Percentiles rank a stretch among this genome's conserved stretches.
Evolutionary conservation across 2,113 vertebrate species (phyloP).

Genomic region (Ginglymostoma cirratum): DNA sequence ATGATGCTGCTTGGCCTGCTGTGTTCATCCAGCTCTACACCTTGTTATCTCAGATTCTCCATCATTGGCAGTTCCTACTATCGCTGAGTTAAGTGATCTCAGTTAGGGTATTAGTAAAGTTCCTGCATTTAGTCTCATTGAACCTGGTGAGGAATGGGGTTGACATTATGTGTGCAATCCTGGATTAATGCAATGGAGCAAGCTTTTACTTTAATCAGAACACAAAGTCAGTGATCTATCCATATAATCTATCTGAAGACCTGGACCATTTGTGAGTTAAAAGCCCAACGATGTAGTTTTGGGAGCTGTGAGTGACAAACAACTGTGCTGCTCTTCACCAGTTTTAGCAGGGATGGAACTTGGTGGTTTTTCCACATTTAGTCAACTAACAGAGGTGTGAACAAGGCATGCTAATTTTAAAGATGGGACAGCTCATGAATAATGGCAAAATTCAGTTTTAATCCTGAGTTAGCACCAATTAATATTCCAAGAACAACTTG

Average conservation of each 20-base stretch:
- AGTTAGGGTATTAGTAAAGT: background rate
- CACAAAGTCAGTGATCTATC: background rate
- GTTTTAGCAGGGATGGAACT: background rate
- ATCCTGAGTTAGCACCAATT: background rate
- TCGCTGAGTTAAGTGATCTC: background rate
- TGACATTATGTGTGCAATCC: background rate
- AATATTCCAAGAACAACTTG: background rate
- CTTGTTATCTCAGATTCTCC: no score
- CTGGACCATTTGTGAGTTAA: background rate
- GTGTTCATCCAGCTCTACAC: no score
- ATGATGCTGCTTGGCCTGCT: no score
- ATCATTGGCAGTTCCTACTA: no score
- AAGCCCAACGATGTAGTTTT: background rate
- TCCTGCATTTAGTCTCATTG: background rate
- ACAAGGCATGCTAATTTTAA: background rate
- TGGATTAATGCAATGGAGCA: background rate
- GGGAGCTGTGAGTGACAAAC: background rate
- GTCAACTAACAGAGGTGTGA: background rate
- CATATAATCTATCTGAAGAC: background rate
- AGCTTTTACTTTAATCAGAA: background rate
- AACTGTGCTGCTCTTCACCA: background rate
- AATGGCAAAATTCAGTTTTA: background rate
- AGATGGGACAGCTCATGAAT: background rate
- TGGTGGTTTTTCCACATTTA: background rate
- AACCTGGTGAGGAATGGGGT: background rate